phyloP scores from a whole-genome alignment of 2,797 vertebrate genomes.

The Anguilla pacifica region DNA sequence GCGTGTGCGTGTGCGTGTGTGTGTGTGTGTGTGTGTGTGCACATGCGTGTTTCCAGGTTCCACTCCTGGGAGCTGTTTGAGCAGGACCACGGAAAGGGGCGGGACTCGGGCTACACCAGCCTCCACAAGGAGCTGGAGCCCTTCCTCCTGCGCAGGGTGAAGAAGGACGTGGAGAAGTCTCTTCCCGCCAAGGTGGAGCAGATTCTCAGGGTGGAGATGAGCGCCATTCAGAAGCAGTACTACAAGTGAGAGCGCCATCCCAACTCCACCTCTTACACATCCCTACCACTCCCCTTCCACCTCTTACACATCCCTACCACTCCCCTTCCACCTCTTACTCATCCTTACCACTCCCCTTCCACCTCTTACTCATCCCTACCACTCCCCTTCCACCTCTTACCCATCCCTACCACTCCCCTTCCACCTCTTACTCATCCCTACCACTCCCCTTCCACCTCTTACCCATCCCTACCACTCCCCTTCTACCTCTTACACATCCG shows the following conservation, averaged over 20 bases:
- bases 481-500: too few relatives aligned
- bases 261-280: too few relatives aligned
- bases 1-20: not conserved
- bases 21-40: not conserved
- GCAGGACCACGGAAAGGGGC: constrained; percentile 94
- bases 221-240: constrained; percentile 92
- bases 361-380: too few relatives aligned
- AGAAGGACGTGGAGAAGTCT: constrained; percentile 98
- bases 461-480: too few relatives aligned
- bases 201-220: constrained; percentile 98
- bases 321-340: too few relatives aligned
- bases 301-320: too few relatives aligned
- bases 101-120: constrained; percentile 94
- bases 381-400: too few relatives aligned
- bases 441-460: too few relatives aligned
- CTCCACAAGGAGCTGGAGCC: constrained; percentile 98
- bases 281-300: too few relatives aligned
- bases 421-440: too few relatives aligned
- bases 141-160: constrained; percentile 92
- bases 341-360: too few relatives aligned
- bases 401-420: too few relatives aligned
- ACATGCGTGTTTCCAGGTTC: constrained; percentile 76
- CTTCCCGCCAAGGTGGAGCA: constrained; percentile 98
- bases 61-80: constrained; percentile 97
- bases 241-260: constrained; percentile 69